Evolutionary conservation across 2,113 vertebrate genomes (phyloP).

Genomic region (Dasyprocta punctata): DNA sequence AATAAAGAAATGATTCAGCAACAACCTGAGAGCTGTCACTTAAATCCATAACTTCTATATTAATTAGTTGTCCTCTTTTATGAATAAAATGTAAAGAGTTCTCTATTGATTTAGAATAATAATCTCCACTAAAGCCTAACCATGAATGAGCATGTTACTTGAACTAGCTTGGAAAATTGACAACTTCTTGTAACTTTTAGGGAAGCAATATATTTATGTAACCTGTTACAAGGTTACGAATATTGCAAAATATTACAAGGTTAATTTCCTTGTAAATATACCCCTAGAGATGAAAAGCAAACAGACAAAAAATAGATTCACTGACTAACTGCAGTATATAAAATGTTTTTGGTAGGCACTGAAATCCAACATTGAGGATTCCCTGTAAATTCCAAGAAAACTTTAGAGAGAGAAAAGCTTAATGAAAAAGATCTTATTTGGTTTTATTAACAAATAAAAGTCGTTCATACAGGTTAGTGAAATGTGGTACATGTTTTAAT

Average conservation of each 20-base stretch:
- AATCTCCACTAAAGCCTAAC: not conserved
- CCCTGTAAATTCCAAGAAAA: conserved; percentile 40
- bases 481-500: not conserved
- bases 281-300: conserved; percentile 72
- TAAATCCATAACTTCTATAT: not conserved
- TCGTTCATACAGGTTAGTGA: not conserved
- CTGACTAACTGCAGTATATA: conserved; percentile 38
- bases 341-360: conserved; percentile 65
- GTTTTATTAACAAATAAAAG: not conserved
- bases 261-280: conserved; percentile 35
- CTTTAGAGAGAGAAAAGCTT: conserved; percentile 35
- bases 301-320: not conserved
- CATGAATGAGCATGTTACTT: not conserved
- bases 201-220: not conserved
- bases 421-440: conserved; percentile 45
- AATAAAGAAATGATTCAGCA: not conserved
- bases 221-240: not conserved
- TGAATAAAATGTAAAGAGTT: not conserved
- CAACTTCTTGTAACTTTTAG: not conserved
- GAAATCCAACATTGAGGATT: conserved; percentile 58
- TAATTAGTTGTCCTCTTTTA: not conserved
- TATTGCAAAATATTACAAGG: not conserved
- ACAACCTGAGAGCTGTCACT: not conserved
- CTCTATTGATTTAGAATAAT: not conserved
- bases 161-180: not conserved